Evolutionary conservation across 2,888 invertebrate genomes (phyloP).

Genomic region (Drosophila pseudotakahashii): DNA sequence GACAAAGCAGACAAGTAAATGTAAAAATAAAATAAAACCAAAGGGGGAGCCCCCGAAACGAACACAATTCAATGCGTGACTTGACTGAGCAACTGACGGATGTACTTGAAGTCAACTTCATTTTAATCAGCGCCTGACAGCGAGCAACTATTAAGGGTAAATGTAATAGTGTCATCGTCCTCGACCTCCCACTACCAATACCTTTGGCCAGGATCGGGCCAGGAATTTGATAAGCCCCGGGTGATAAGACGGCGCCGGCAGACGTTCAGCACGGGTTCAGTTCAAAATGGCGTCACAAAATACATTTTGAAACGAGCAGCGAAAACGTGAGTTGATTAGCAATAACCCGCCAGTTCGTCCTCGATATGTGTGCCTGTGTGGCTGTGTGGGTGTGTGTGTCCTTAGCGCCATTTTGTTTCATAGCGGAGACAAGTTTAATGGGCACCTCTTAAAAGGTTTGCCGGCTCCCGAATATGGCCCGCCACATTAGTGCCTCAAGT

Average conservation of each 20-base stretch:
- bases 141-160: slow-evolving; percentile 56
- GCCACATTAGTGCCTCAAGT: slow-evolving; percentile 53
- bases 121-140: slow-evolving; percentile 76
- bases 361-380: slow-evolving; percentile 20
- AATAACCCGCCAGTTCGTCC: slow-evolving; percentile 53
- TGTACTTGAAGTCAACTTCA: slow-evolving; percentile 69
- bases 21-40: slow-evolving; percentile 33
- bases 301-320: slow-evolving; percentile 79
- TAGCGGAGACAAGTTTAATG: slow-evolving; percentile 67
- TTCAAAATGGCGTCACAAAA: slow-evolving; percentile 80
- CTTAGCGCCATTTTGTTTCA: slow-evolving; percentile 51
- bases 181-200: neutral
- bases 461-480: slow-evolving; percentile 36
- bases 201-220: slow-evolving; percentile 40
- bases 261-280: slow-evolving; percentile 49
- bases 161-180: slow-evolving; percentile 62
- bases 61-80: slow-evolving; percentile 76
- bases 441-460: slow-evolving; percentile 52
- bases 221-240: slow-evolving; percentile 76
- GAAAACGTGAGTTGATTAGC: slow-evolving; percentile 80
- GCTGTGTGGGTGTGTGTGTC: slow-evolving; percentile 32
- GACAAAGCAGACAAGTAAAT: slow-evolving; percentile 24
- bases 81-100: slow-evolving; percentile 63
- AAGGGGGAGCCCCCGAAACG: slow-evolving; percentile 26
- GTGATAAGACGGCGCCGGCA: slow-evolving; percentile 59